phyloP scores from a whole-genome alignment of 2,113 vertebrate species.

The Pitta sordida region DNA sequence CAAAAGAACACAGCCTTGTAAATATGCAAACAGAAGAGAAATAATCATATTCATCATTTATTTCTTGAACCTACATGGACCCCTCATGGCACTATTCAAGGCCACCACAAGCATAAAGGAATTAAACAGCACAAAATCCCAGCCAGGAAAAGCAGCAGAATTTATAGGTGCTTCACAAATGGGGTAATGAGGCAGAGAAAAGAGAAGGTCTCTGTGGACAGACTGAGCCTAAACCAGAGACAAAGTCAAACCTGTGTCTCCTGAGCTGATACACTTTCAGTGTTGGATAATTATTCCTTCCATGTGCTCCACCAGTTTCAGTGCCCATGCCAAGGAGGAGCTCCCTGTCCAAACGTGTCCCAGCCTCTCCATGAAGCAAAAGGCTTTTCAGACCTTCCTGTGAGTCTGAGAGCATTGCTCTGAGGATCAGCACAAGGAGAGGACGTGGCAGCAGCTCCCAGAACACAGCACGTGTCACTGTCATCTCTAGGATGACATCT shows the following conservation, averaged over 20 bases:
- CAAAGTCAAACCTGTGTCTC: background rate
- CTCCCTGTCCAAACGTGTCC: background rate
- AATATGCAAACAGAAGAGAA: conserved; percentile 7
- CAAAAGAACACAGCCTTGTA: background rate
- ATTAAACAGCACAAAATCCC: background rate
- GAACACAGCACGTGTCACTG: accelerated
- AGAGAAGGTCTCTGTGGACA: background rate
- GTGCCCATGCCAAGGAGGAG: background rate
- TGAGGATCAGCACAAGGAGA: background rate
- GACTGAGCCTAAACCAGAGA: background rate
- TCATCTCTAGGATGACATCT: accelerated
- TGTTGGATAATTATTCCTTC: background rate
- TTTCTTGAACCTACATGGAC: background rate
- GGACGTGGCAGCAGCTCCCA: accelerated
- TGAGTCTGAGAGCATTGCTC: background rate
- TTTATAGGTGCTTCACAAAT: conserved; percentile 26
- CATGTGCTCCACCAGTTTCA: background rate
- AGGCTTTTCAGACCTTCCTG: background rate
- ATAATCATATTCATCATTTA: background rate
- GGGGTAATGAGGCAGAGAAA: conserved; percentile 32
- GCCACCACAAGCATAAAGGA: background rate
- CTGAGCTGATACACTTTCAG: background rate
- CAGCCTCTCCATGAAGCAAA: background rate
- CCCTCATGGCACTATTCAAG: background rate
- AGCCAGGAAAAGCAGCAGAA: background rate